Evolutionary conservation across 1,140 invertebrate species (phyloP), one percentile per base, ranked within the genome.

Genomic region (Trachelipus rathkii): DNA sequence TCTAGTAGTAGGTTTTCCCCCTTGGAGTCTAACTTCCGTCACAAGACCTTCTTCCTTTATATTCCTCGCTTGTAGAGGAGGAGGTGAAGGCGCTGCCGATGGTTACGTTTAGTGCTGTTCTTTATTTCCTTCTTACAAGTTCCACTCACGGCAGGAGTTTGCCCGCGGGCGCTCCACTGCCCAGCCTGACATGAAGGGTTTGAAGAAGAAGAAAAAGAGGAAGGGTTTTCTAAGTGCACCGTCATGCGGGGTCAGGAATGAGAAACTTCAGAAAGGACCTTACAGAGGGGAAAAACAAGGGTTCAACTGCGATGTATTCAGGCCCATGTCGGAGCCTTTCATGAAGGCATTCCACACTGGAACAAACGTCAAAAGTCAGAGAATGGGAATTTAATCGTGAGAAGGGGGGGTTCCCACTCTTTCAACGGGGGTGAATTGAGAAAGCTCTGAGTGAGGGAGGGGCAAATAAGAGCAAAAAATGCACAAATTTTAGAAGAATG

Each of bases 1-100:
- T 23, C 77, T 50, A 23, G 79, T 81, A 60, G 75, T 53, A 23
- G 73, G 23, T 13, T 77, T 74, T 10, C 79, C 79, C 9, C 79
- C 79, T 23, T 66, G 72, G 72, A 81, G 73, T n/a, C 77, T 71
- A 69, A 81, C 77, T 67, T 81, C 79, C 10, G 79, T 60, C 50
- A 60, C 11, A 19, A 60, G 19, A 13, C 2, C 50, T 60, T 60
- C 50, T 60, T 60, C 50, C 50, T 60, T 60, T 13, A 19, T 60
- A 19, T 60, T 60, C 50, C 19, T 60, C 50, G 19, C 50, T 19
- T 60, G 50, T 19, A 60, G 50, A 19, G 50, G 11, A 13, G 50
- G 50, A 15, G 50, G 11, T 3, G 50, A 15, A 15, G 50, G 11
- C 50, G 50, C 19, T 8, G 50, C 19, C 19, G 50, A 19, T n/a